Evolutionary conservation across 2,113 vertebrate species (phyloP).

Genomic region (Gallinago undulata): DNA sequence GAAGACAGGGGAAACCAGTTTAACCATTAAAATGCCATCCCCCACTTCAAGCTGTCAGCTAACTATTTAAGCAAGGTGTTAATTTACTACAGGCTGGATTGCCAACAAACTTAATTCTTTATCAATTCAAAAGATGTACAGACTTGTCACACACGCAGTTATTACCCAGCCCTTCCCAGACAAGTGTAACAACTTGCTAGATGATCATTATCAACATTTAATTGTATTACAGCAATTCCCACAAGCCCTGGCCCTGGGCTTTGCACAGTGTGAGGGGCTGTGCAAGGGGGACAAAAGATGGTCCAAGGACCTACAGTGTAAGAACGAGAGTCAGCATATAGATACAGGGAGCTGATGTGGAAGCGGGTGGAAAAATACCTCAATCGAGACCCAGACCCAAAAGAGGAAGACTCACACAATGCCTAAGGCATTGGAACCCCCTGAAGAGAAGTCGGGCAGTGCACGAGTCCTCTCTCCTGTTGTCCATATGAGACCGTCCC

Average conservation of each 20-base stretch:
- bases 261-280: not conserved
- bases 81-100: slow-evolving; percentile 15
- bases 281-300: not conserved
- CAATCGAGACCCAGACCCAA: accelerated
- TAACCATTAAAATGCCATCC: slow-evolving; percentile 48
- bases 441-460: not conserved
- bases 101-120: not conserved
- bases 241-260: not conserved
- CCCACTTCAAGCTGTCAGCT: slow-evolving; percentile 55
- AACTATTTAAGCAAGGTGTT: slow-evolving; percentile 30
- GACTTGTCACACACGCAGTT: not conserved
- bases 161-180: slow-evolving; percentile 37
- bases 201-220: slow-evolving; percentile 25
- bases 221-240: not conserved
- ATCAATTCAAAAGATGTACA: slow-evolving; percentile 15
- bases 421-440: accelerated
- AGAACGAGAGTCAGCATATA: not conserved
- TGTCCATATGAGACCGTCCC: not conserved
- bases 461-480: not conserved
- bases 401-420: not conserved
- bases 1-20: slow-evolving; percentile 46
- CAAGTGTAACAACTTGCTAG: slow-evolving; percentile 34
- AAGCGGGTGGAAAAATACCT: not conserved
- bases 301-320: accelerated
- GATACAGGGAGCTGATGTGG: not conserved